Conservation (phyloP, 1,140 invertebrate species). For the Drosophila ohnishii region DNA sequence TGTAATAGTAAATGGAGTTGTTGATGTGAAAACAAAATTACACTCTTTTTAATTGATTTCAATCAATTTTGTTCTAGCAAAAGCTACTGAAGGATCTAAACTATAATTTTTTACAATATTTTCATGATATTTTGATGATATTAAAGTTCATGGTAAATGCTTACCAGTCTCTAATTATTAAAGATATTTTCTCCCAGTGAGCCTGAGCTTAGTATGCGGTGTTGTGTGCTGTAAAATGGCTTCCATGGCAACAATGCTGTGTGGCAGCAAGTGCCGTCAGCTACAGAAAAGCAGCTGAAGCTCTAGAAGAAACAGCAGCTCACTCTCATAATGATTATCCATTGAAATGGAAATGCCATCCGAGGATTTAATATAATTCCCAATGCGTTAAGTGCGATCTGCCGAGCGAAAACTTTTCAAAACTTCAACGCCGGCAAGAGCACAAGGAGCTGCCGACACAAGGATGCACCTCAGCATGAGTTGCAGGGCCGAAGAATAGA, state of each 20-base stretch:
- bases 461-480: conserved; percentile 66
- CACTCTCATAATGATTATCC: conserved; percentile 81
- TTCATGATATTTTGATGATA: no score
- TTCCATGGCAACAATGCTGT: conserved; percentile 50
- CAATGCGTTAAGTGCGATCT: conserved; percentile 67
- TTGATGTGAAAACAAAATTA: background rate
- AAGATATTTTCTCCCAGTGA: background rate
- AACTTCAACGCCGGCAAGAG: conserved; percentile 34
- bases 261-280: conserved; percentile 54
- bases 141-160: no score
- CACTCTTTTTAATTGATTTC: no score
- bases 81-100: no score
- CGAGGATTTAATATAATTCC: conserved; percentile 81
- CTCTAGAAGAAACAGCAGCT: conserved; percentile 48
- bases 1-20: background rate
- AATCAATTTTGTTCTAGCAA: no score
- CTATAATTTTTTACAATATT: no score
- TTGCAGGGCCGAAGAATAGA: conserved; percentile 69
- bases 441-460: conserved; percentile 13
- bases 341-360: conserved; percentile 80
- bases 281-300: conserved; percentile 29
- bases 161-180: background rate
- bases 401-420: conserved; percentile 61
- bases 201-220: conserved; percentile 4
- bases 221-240: conserved; percentile 54